These are phyloP conservation scores for Acanthornis magna DNA, from an alignment of 2,797 vertebrate genomes.

Conservation along the genomic window DNA sequence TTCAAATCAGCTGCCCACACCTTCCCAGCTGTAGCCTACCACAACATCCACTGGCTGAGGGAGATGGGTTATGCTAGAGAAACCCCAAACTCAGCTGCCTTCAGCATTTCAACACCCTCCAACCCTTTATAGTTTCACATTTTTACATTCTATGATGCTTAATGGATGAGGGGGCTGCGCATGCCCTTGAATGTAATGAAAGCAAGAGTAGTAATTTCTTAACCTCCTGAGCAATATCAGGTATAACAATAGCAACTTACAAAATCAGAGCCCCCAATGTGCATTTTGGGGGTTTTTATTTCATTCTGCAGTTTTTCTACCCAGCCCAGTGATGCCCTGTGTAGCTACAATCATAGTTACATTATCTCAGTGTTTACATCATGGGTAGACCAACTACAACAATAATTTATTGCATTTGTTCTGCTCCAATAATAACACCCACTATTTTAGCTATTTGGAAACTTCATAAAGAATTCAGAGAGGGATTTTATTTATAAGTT, in stretches of 20 bases:
- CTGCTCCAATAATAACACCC: not conserved
- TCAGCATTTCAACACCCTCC: not conserved
- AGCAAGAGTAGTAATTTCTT: not conserved
- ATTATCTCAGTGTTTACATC: not conserved
- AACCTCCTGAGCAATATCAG: not conserved
- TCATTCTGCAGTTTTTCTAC: not conserved
- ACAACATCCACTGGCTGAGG: not conserved
- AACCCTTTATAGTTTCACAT: not conserved
- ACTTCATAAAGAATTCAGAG: not conserved
- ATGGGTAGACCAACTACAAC: not conserved
- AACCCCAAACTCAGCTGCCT: not conserved
- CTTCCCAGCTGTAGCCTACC: not conserved
- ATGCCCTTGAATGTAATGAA: not conserved
- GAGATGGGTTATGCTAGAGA: not conserved
- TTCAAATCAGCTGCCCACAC: not conserved
- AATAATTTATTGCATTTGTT: not conserved
- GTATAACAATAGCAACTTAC: not conserved
- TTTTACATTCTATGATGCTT: not conserved
- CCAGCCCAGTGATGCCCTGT: too few species aligned
- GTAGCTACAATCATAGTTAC: not conserved
- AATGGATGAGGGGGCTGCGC: fast-evolving
- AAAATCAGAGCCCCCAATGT: not conserved
- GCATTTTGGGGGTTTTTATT: not conserved
- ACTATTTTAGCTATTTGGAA: not conserved
- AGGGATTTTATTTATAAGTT: not conserved